These are phyloP conservation scores for Leptopilina drosophilae DNA, from an alignment of 2,888 invertebrate genomes.

Conservation along the genomic window DNA sequence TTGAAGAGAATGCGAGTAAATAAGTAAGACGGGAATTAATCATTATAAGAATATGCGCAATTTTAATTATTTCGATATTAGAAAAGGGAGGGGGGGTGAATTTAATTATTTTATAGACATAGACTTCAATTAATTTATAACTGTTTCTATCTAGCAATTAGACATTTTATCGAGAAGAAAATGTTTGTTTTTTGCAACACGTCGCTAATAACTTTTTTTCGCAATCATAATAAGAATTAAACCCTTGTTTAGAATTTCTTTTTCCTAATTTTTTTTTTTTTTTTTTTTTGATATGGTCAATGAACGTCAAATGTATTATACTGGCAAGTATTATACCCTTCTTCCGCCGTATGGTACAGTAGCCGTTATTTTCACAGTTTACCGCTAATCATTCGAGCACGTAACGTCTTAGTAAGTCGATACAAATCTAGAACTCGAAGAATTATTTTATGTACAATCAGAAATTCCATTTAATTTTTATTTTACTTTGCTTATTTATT, in stretches of 20 bases:
- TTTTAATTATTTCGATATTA: background rate
- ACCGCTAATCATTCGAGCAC: slow-evolving; percentile 39
- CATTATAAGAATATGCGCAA: background rate
- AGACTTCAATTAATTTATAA: slow-evolving; percentile 5
- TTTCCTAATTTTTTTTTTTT: background rate
- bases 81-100: background rate
- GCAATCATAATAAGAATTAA: background rate
- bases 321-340: slow-evolving; percentile 13
- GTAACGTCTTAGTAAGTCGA: slow-evolving; percentile 30
- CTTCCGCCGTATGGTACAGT: slow-evolving; percentile 27
- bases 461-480: background rate
- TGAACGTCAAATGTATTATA: slow-evolving; percentile 13
- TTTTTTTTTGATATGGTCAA: slow-evolving; percentile 23
- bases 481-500: background rate
- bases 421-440: slow-evolving; percentile 21
- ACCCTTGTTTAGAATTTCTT: background rate
- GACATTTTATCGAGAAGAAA: background rate
- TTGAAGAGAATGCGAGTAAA: too few relatives aligned
- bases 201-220: too few relatives aligned
- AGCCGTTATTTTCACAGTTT: slow-evolving; percentile 38
- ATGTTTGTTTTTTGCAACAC: background rate
- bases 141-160: background rate
- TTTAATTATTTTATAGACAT: background rate
- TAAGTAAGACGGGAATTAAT: background rate
- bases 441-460: slow-evolving; percentile 7